Conservation (phyloP, 2,888 invertebrate species). For the Balanococcus diminutus region DNA sequence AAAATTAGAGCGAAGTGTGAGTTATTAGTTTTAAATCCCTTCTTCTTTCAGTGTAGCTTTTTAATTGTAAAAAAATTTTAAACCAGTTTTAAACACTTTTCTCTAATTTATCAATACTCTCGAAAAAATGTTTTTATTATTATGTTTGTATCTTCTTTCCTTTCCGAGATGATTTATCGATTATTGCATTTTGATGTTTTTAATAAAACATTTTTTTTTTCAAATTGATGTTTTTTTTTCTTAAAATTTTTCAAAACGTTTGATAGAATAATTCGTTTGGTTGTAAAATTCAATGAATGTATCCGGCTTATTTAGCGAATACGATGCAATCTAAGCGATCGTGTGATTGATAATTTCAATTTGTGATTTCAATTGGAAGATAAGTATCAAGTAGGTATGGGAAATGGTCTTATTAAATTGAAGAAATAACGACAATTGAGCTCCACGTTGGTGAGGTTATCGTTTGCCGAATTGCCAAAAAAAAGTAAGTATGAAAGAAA, state of each 20-base stretch:
- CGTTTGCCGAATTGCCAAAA: no score
- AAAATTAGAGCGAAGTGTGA: no score
- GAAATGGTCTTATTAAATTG: no score
- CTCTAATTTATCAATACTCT: neutral
- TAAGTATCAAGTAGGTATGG: neutral
- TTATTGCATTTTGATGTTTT: neutral
- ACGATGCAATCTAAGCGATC: neutral
- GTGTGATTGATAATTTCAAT: neutral
- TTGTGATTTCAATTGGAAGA: neutral
- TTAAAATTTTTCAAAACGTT: neutral
- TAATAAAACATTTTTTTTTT: slow-evolving; percentile 23
- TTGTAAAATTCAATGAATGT: neutral
- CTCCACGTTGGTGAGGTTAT: no score
- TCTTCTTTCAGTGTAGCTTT: no score
- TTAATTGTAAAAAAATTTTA: no score
- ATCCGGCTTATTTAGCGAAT: neutral
- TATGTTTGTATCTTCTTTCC: neutral
- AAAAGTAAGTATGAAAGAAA: no score
- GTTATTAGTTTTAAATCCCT: no score
- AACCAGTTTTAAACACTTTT: neutral
- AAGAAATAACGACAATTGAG: no score
- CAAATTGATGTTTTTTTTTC: neutral
- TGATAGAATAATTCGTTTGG: neutral
- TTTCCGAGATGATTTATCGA: neutral
- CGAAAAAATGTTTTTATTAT: neutral